phyloP scores from a whole-genome alignment of 2,888 invertebrate genomes.

The Lithosia quadra region DNA sequence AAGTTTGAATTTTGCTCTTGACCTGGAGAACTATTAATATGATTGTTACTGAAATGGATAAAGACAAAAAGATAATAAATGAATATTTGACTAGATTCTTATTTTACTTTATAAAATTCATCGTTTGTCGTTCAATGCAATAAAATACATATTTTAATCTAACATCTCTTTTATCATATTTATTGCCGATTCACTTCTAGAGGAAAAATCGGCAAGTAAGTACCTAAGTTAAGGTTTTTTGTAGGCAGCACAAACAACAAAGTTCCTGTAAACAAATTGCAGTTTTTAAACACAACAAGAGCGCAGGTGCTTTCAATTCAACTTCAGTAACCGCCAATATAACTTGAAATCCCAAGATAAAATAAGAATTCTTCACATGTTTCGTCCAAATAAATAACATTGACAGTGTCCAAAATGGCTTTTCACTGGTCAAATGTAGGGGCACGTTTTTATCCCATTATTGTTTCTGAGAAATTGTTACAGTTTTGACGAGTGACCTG shows the following conservation, averaged over 20 bases:
- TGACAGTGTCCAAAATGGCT: constrained; percentile 83
- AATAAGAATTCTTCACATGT: constrained; percentile 84
- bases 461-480: constrained; percentile 87
- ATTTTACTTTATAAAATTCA: too few relatives aligned
- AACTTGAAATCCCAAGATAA: constrained; percentile 83
- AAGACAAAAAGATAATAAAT: too few relatives aligned
- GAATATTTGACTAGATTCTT: too few relatives aligned
- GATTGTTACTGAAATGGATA: too few relatives aligned
- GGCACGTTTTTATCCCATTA: constrained; percentile 81
- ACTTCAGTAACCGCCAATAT: constrained; percentile 71
- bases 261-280: constrained; percentile 4
- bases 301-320: constrained; percentile 61
- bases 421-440: constrained; percentile 72
- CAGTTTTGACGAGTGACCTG: constrained; percentile 86
- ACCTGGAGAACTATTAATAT: too few relatives aligned
- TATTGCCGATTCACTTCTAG: neutral
- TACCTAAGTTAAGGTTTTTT: neutral
- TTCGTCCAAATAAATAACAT: constrained; percentile 84
- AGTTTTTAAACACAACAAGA: constrained; percentile 21
- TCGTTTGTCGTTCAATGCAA: too few relatives aligned
- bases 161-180: neutral
- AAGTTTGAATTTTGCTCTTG: too few relatives aligned
- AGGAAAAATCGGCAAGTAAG: neutral
- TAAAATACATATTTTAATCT: neutral
- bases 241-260: neutral